Evolutionary conservation across 2,888 invertebrate genomes (phyloP).

Genomic region (Tetropium fuscum): DNA sequence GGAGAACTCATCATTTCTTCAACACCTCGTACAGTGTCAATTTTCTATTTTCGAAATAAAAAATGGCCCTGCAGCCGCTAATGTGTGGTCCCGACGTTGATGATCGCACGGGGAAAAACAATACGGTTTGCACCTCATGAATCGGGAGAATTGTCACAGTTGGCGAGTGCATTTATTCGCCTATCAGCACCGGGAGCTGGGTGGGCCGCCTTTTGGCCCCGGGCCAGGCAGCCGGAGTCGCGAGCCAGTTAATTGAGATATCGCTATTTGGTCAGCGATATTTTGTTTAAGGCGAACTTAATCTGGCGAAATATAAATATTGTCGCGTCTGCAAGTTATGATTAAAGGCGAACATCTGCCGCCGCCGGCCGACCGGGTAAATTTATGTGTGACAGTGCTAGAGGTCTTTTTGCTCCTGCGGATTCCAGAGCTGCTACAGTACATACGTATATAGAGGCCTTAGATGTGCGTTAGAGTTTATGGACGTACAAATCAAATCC

Average conservation of each 20-base stretch:
- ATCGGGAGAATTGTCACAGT: slow-evolving; percentile 61
- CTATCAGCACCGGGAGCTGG: slow-evolving; percentile 58
- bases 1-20: slow-evolving; percentile 55
- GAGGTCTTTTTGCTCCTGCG: slow-evolving; percentile 19
- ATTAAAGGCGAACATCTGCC: slow-evolving; percentile 55
- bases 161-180: slow-evolving; percentile 60
- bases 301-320: slow-evolving; percentile 62
- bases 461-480: too few relatives aligned
- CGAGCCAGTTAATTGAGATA: slow-evolving; percentile 62
- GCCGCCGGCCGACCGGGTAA: background rate
- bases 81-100: slow-evolving; percentile 62
- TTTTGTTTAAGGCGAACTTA: slow-evolving; percentile 59
- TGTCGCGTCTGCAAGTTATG: slow-evolving; percentile 62
- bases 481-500: too few relatives aligned
- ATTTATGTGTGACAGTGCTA: slow-evolving; percentile 39
- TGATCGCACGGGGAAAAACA: slow-evolving; percentile 58
- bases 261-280: slow-evolving; percentile 61
- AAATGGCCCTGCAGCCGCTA: slow-evolving; percentile 53
- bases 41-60: slow-evolving; percentile 55
- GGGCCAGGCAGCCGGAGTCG: slow-evolving; percentile 49
- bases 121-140: slow-evolving; percentile 59
- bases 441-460: background rate
- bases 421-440: background rate
- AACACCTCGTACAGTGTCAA: slow-evolving; percentile 51
- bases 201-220: slow-evolving; percentile 50